phyloP scores from a whole-genome alignment of 2,113 vertebrate genomes.

The Syrrhaptes paradoxus region DNA sequence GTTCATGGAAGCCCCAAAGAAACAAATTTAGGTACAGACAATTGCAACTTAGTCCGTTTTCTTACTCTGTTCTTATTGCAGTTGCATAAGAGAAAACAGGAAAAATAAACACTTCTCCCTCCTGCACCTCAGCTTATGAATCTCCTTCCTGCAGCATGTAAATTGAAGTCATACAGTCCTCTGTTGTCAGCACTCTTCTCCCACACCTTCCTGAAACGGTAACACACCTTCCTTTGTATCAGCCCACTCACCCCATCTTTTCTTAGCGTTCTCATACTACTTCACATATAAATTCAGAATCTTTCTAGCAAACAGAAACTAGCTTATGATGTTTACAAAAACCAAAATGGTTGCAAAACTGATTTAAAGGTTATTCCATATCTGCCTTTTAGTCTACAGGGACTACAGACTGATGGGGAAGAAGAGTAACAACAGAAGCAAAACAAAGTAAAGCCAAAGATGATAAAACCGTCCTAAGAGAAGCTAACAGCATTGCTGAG shows the following conservation, averaged over 20 bases:
- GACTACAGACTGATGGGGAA: neutral
- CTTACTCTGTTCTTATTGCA: neutral
- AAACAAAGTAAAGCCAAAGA: neutral
- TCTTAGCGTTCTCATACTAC: neutral
- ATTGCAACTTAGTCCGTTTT: neutral
- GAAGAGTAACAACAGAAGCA: neutral
- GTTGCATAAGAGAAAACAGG: neutral
- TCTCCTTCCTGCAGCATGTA: constrained; percentile 17
- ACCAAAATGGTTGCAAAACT: neutral
- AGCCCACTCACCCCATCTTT: neutral
- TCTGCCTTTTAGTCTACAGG: neutral
- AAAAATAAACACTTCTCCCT: neutral
- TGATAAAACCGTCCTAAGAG: neutral
- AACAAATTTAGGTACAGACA: neutral
- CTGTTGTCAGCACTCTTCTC: neutral
- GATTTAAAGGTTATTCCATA: neutral
- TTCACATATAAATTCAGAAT: neutral
- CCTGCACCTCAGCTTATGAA: neutral
- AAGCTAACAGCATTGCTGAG: neutral
- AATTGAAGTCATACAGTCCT: neutral
- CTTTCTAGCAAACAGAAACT: neutral
- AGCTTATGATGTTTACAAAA: neutral
- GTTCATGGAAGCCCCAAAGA: neutral
- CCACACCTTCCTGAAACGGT: constrained; percentile 21
- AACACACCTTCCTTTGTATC: neutral